These are phyloP conservation scores for Beris morrisii DNA, from an alignment of 2,888 invertebrate species.

Conservation along the genomic window DNA sequence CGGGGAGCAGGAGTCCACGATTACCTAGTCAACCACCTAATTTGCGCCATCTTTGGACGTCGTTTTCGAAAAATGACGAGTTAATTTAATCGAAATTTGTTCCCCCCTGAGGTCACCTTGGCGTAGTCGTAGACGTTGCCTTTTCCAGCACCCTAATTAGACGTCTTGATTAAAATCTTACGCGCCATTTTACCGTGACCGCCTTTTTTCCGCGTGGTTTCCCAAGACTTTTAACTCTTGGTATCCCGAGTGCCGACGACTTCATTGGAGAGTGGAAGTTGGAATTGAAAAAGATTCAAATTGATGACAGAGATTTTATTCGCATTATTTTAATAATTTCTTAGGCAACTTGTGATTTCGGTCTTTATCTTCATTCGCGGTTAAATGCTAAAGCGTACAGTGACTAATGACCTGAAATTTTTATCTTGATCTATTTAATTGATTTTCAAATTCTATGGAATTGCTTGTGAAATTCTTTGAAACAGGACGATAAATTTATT, in stretches of 20 bases:
- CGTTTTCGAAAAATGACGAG: constrained; percentile 37
- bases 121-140: background rate
- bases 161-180: background rate
- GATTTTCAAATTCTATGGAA: too few species aligned
- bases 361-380: background rate
- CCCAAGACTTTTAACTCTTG: too few species aligned
- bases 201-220: constrained; percentile 1
- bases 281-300: constrained; percentile 31
- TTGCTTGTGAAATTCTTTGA: too few species aligned
- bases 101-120: constrained; percentile 15
- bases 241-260: background rate
- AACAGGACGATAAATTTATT: too few species aligned
- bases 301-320: constrained; percentile 24
- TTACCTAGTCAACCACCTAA: constrained; percentile 37
- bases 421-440: too few species aligned
- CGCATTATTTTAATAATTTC: constrained; percentile 27
- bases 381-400: too few species aligned
- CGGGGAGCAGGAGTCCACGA: background rate
- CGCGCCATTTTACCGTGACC: constrained; percentile 1
- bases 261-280: constrained; percentile 16
- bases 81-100: constrained; percentile 37
- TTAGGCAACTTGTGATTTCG: background rate
- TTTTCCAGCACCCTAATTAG: constrained; percentile 24
- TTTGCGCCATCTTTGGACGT: constrained; percentile 34
- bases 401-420: too few species aligned